Evolutionary conservation across 2,888 invertebrate genomes (phyloP).

Genomic region (Xestobium rufovillosum): DNA sequence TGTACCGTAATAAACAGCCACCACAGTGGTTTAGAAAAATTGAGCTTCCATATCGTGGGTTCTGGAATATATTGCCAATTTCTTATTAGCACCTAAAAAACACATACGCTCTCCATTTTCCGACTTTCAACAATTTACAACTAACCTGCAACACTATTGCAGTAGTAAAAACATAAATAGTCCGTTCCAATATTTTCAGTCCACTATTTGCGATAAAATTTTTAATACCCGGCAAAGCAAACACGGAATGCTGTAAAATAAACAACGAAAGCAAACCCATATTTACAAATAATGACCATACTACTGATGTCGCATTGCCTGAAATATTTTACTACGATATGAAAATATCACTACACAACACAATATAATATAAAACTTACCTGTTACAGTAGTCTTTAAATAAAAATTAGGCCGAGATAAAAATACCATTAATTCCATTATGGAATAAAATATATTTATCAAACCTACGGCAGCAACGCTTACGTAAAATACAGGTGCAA

Average conservation of each 20-base stretch:
- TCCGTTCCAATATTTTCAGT: constrained; percentile 42
- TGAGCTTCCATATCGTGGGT: constrained; percentile 49
- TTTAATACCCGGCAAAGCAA: constrained; percentile 47
- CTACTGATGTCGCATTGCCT: constrained; percentile 40
- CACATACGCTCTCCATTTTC: not conserved
- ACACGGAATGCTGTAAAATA: constrained; percentile 51
- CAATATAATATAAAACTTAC: no score
- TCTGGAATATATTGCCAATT: constrained; percentile 48
- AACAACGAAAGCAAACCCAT: constrained; percentile 47
- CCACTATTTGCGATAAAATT: constrained; percentile 40
- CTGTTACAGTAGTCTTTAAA: constrained; percentile 27
- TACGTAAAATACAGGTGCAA: no score
- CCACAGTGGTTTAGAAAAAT: constrained; percentile 45
- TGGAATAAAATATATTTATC: constrained; percentile 46
- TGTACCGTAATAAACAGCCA: constrained; percentile 47
- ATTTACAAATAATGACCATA: constrained; percentile 43
- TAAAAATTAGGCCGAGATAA: constrained; percentile 45
- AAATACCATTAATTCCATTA: constrained; percentile 49
- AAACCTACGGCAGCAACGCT: no score
- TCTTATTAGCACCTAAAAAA: constrained; percentile 42
- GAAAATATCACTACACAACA: no score
- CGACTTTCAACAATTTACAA: constrained; percentile 10
- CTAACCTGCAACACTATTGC: constrained; percentile 44
- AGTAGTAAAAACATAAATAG: constrained; percentile 46
- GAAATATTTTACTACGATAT: no score